phyloP scores from a whole-genome alignment of 2,113 vertebrate species.

The Brachyistius frenatus region DNA sequence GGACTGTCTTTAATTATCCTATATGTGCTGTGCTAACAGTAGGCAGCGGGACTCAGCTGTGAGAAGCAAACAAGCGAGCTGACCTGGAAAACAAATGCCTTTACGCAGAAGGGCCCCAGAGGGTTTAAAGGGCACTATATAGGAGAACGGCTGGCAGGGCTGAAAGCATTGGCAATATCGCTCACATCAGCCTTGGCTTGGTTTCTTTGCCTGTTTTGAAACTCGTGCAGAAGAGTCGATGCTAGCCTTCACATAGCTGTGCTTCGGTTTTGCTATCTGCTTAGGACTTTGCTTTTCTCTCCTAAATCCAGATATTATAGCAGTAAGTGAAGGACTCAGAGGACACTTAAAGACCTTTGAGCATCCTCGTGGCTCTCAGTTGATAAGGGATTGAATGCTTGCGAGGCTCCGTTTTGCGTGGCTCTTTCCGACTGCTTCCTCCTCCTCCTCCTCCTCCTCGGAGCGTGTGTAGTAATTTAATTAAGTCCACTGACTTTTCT shows the following conservation, averaged over 20 bases:
- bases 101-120: slow-evolving; percentile 34
- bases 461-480: slow-evolving; percentile 72
- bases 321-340: slow-evolving; percentile 32
- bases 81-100: slow-evolving; percentile 81
- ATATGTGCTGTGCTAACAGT: slow-evolving; percentile 53
- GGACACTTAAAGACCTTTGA: slow-evolving; percentile 49
- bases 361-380: slow-evolving; percentile 42
- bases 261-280: not conserved
- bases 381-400: slow-evolving; percentile 37
- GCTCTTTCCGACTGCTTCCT: slow-evolving; percentile 40
- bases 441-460: slow-evolving; percentile 32
- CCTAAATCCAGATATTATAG: slow-evolving; percentile 36
- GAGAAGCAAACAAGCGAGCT: slow-evolving; percentile 66
- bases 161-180: slow-evolving; percentile 22
- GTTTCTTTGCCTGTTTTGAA: slow-evolving; percentile 5
- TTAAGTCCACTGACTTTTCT: slow-evolving; percentile 75
- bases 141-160: slow-evolving; percentile 19
- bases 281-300: not conserved
- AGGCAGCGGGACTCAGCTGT: slow-evolving; percentile 69
- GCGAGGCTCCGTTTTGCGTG: slow-evolving; percentile 38
- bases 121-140: slow-evolving; percentile 58
- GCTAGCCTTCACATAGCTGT: not conserved
- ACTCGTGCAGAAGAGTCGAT: not conserved
- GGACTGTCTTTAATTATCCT: slow-evolving; percentile 64
- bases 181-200: slow-evolving; percentile 25